Evolutionary conservation across 2,888 invertebrate genomes (phyloP).

Genomic region (Hydrotaea diabolus): DNA sequence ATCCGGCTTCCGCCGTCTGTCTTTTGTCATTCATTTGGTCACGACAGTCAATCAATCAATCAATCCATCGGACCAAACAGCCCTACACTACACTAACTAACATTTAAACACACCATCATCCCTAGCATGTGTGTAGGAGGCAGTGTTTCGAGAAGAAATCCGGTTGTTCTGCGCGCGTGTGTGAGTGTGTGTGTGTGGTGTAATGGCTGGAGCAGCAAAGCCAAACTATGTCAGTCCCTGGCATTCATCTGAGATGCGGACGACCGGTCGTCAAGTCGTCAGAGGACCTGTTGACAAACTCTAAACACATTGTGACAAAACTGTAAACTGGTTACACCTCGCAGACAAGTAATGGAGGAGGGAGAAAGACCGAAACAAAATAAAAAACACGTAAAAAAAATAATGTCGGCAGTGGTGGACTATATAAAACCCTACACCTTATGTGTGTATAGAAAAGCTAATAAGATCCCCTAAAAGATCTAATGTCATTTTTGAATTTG

Average conservation of each 20-base stretch:
- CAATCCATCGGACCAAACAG: constrained; percentile 48
- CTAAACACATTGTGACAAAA: constrained; percentile 63
- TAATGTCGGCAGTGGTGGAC: no score
- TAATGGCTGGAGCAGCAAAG: neutral
- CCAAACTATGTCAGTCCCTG: neutral
- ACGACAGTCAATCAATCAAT: constrained; percentile 62
- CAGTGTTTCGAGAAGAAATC: neutral
- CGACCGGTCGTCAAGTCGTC: constrained; percentile 31
- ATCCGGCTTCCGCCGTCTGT: constrained; percentile 22
- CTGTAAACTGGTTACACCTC: constrained; percentile 25
- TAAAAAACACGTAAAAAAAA: no score
- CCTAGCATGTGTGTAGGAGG: neutral
- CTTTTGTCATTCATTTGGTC: constrained; percentile 52
- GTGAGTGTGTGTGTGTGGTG: no score
- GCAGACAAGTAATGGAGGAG: neutral
- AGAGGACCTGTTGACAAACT: constrained; percentile 62
- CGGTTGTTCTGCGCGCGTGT: neutral
- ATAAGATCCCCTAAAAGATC: no score
- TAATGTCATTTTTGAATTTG: no score
- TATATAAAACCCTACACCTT: no score
- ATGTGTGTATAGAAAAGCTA: no score
- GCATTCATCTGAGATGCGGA: neutral
- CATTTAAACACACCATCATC: constrained; percentile 21
- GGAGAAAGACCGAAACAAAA: neutral
- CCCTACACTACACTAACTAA: constrained; percentile 30